Base-by-base conservation (phyloP, 2,797 vertebrate species). In the Tenualosa ilisha region DNA sequence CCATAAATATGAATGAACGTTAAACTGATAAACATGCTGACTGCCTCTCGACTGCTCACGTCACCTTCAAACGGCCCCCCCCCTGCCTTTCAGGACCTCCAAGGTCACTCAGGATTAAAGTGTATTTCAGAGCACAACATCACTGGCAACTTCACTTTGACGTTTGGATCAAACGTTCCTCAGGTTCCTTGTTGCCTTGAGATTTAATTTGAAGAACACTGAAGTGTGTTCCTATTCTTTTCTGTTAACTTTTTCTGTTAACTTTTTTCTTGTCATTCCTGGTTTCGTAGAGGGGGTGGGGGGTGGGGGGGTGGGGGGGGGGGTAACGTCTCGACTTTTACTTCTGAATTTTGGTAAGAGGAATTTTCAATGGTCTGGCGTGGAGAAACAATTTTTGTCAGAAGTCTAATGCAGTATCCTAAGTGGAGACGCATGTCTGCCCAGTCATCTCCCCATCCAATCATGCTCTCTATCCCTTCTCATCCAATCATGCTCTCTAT, bases 1-100 rank as follows among this genome's bases (percentile, higher is more conserved):
- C 68, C 31, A 75, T 75, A 40, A 5, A 40, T 75, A 40, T 75
- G 37, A 75, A 75, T 75, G 37, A 75, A 43, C 8, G 13, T 5
- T 75, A 20, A 75, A 75, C 17, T 75, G 68, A 43, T 43, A 43
- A 75, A 75, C 31, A 75, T 43, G 68, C 68, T 75, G 68, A 68
- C 68, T 75, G 13, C 3, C 37, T 75, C 37, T 75, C 37, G 13
- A 15, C 17, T 15, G 3, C 20, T 20, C 5, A 15, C 12, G 20
- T 4, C 68, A 17, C 37, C 43, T 75, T 37, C 65, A 72, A 31
- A 72, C 11, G 13, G 13, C 37, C 17, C 31, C 31, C 68, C 4
- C 37, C 9, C 68, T 31, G 26, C 65, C 26, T 40, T 20, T 75
- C 12, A 40, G 3, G 0, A 40, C 31, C 31, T 31, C 65, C 24